phyloP scores from a whole-genome alignment of 2,797 vertebrate species.

The Threskiornis aethiopicus region DNA sequence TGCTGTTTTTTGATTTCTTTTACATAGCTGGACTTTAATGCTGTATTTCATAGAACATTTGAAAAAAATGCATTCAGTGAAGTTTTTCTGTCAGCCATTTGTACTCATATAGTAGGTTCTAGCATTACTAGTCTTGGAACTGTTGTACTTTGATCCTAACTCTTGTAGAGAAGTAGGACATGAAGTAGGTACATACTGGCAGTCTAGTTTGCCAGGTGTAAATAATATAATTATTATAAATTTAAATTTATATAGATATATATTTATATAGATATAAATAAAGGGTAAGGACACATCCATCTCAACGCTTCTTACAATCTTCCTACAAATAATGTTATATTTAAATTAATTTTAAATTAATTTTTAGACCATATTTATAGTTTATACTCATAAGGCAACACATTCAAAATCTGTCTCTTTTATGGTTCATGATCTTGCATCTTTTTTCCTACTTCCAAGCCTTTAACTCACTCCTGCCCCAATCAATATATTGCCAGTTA shows the following conservation, averaged over 20 bases:
- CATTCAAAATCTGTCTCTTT: not conserved
- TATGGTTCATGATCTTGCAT: not conserved
- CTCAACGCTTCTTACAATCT: not conserved
- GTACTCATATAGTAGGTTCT: not conserved
- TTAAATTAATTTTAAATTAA: not conserved
- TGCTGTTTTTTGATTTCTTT: not conserved
- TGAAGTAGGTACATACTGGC: not conserved
- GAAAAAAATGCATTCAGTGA: not conserved
- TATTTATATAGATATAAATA: not conserved
- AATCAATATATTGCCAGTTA: not conserved
- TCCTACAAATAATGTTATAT: not conserved
- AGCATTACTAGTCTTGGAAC: not conserved
- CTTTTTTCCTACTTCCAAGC: not conserved
- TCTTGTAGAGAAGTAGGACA: not conserved
- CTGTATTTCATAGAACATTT: not conserved
- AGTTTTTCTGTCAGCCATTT: not conserved
- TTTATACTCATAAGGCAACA: not conserved
- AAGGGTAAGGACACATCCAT: not conserved
- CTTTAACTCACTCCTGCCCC: not conserved
- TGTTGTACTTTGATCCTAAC: not conserved
- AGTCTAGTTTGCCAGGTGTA: not conserved
- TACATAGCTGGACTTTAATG: fast-evolving
- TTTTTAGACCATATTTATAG: not conserved
- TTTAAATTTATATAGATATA: not conserved
- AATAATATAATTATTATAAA: not conserved